These are phyloP conservation scores for Syrista parreyssii DNA, from an alignment of 2,888 invertebrate species.

Conservation along the genomic window DNA sequence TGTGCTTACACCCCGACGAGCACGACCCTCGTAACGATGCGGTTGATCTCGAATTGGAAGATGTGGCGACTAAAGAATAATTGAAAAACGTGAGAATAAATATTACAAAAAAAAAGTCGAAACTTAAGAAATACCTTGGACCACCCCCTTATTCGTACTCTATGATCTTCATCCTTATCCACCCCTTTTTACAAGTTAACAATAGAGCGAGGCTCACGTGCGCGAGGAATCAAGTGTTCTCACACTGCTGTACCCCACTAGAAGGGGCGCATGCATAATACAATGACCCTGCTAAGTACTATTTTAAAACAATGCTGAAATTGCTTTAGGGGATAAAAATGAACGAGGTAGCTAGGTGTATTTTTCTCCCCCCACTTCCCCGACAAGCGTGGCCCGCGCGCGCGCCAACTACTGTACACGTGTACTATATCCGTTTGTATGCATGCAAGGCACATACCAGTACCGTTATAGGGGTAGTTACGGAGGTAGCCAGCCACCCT, in stretches of 20 bases:
- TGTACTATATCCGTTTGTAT: background rate
- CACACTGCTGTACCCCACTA: constrained; percentile 56
- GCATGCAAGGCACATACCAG: constrained; percentile 9
- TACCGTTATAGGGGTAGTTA: constrained; percentile 42
- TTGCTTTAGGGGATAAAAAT: constrained; percentile 68
- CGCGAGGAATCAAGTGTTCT: constrained; percentile 66
- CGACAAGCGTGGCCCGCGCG: constrained; percentile 47
- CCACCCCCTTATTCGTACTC: background rate
- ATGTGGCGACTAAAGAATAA: background rate
- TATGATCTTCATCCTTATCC: background rate
- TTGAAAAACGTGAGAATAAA: background rate
- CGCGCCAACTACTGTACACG: background rate
- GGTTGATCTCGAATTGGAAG: background rate
- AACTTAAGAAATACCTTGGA: background rate
- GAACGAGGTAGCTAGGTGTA: constrained; percentile 66
- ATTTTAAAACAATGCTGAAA: constrained; percentile 68
- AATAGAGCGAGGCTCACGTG: constrained; percentile 65
- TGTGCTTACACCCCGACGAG: background rate
- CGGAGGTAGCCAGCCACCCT: background rate
- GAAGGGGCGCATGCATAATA: constrained; percentile 66
- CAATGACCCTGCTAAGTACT: constrained; percentile 67
- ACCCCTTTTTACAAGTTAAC: constrained; percentile 45
- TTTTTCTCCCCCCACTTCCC: constrained; percentile 63
- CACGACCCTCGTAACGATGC: background rate
- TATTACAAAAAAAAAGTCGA: background rate